Evolutionary conservation across 2,797 vertebrate genomes (phyloP).

Genomic region (Anomalospiza imberbis): DNA sequence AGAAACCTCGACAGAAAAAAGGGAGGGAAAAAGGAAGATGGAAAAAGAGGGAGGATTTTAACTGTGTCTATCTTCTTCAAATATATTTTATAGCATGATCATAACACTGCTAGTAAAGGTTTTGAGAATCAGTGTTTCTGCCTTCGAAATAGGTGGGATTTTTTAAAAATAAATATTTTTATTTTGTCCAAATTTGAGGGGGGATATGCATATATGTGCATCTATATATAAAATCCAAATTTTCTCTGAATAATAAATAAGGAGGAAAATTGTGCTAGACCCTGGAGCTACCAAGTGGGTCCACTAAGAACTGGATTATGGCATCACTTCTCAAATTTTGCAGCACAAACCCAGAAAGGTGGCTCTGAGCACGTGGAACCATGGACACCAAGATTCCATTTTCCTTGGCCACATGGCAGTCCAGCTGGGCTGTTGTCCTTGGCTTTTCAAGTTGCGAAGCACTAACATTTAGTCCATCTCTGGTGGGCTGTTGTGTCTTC

Average conservation of each 20-base stretch:
- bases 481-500: background rate
- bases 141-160: background rate
- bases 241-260: background rate
- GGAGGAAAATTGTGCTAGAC: background rate
- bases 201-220: background rate
- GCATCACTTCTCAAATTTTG: background rate
- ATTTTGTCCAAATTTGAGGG: background rate
- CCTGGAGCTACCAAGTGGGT: background rate
- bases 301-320: background rate
- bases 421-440: background rate
- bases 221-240: background rate
- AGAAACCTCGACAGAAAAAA: background rate
- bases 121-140: background rate
- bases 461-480: background rate
- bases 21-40: background rate
- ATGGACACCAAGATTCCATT: background rate
- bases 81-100: background rate
- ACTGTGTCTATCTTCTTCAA: background rate
- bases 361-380: fast-evolving
- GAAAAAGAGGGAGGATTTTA: background rate
- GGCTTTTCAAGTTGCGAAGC: background rate
- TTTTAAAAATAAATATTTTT: fast-evolving
- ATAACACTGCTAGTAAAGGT: background rate
- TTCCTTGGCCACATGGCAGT: background rate
- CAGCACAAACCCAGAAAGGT: background rate